Percentiles rank a stretch among this genome's conserved stretches.
phyloP scores from a whole-genome alignment of 2,888 invertebrate genomes.

The Dusona sp. region DNA sequence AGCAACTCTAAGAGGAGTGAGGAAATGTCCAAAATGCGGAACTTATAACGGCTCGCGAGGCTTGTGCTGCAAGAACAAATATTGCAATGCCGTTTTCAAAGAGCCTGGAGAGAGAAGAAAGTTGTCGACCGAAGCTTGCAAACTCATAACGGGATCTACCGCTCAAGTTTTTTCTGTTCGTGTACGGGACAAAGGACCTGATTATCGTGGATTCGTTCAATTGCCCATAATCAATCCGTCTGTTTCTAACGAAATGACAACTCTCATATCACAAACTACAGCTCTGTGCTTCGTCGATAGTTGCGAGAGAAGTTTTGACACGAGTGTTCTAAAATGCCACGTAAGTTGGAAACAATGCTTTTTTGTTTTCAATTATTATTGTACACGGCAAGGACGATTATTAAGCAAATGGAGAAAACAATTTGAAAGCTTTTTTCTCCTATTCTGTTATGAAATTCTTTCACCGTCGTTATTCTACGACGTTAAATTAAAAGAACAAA shows the following conservation, averaged over 20 bases:
- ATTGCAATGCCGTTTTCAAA: constrained; percentile 89
- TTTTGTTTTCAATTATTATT: not conserved
- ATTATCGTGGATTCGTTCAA: constrained; percentile 91
- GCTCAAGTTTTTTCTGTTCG: constrained; percentile 89
- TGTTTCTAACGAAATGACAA: constrained; percentile 82
- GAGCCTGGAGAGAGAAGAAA: constrained; percentile 86
- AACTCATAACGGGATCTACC: constrained; percentile 87
- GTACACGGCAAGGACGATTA: not conserved
- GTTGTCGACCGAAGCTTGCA: constrained; percentile 88
- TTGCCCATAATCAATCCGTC: constrained; percentile 81
- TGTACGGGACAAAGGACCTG: constrained; percentile 89
- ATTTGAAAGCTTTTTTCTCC: not conserved
- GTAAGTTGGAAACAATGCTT: constrained; percentile 78
- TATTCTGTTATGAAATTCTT: not conserved
- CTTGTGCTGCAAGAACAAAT: constrained; percentile 90
- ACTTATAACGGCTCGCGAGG: constrained; percentile 91
- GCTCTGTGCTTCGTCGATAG: constrained; percentile 87
- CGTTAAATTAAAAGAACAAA: not conserved
- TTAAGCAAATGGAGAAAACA: not conserved
- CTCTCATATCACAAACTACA: constrained; percentile 83
- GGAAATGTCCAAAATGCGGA: constrained; percentile 91
- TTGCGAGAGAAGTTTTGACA: constrained; percentile 86
- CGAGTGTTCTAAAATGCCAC: constrained; percentile 86
- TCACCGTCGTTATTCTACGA: not conserved
- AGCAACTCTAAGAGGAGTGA: constrained; percentile 89